Base-by-base conservation (phyloP, 2,888 invertebrate species). In the Nomada ferruginata region DNA sequence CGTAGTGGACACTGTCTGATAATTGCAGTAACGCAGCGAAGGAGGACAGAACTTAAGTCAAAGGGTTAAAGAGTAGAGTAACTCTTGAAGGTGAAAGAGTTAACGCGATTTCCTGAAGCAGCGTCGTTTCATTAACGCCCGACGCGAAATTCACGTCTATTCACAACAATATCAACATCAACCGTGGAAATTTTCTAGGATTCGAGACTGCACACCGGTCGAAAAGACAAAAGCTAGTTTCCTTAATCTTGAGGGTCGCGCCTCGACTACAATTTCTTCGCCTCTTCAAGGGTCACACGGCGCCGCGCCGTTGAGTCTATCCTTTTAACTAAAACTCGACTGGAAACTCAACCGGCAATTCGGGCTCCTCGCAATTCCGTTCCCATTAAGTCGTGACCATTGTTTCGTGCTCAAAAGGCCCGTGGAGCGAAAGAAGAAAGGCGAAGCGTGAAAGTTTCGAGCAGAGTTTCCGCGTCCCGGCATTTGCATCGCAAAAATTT, bases 401-500 rank as follows among this genome's bases (percentile, higher is more conserved):
- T 78, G 66, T 66, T 77, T 66, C 77, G 63, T 23, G 72, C 26
- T 73, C 53, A 20, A 73, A 76, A 29, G 47, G 26, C n/a, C 23
- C 47, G 60, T 15, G 20, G 36, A 36, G 36, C 20, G 50, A 61
- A 52, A 71, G 69, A 47, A 65, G 64, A 69, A 42, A 65, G 60
- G 47, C 36, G 47, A 63, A 60, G 18, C 53, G 59, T 71, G 70
- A 64, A 70, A 79, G 53, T 79, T 76, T 70, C 70, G 53, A 47
- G 1, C 55, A 53, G 26, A 60, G 69, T 64, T 79, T 66, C 60
- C 50, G 20, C 50, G 60, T 57, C 63, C 64, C 63, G 65, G 29
- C 71, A 59, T 79, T 79, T 79, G 71, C 79, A 76, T 71, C 76
- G 65, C 59, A 44, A 70, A 65, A 64, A 76, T 76, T 70, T 57